phyloP scores from a whole-genome alignment of 2,797 vertebrate species.

The Phalloptychus januarius region DNA sequence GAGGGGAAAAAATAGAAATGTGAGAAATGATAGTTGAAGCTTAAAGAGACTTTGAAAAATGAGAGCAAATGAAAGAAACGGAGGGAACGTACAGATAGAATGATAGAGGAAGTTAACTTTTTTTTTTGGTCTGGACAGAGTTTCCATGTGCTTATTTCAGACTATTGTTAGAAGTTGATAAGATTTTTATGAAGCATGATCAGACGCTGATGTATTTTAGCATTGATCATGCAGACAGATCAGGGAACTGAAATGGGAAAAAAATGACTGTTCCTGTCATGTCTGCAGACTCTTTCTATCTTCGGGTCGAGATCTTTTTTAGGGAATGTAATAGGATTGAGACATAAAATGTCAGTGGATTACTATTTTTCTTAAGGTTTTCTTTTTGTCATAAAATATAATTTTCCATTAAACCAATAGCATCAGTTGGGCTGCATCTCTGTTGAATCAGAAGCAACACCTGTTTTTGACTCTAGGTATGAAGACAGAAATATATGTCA shows the following conservation, averaged over 20 bases:
- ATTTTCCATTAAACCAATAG: neutral
- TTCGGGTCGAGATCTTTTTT: constrained; percentile 21
- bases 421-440: neutral
- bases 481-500: neutral
- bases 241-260: constrained; percentile 48
- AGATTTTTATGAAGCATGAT: constrained; percentile 80
- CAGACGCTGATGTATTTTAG: constrained; percentile 74
- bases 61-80: constrained; percentile 64
- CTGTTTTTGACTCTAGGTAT: neutral
- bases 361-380: neutral
- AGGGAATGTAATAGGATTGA: constrained; percentile 3
- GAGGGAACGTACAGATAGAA: constrained; percentile 61
- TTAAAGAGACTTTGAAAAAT: constrained; percentile 72
- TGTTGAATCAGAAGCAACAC: neutral
- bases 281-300: constrained; percentile 16
- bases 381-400: neutral
- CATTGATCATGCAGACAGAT: constrained; percentile 75
- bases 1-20: constrained; percentile 66
- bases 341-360: neutral
- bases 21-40: constrained; percentile 66
- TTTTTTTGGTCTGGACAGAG: constrained; percentile 42
- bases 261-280: constrained; percentile 41
- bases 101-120: constrained; percentile 78
- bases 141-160: constrained; percentile 53
- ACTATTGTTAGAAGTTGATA: constrained; percentile 81